These are phyloP conservation scores for Corythornis leucogaster DNA, from an alignment of 2,797 vertebrate genomes.

Conservation along the genomic window DNA sequence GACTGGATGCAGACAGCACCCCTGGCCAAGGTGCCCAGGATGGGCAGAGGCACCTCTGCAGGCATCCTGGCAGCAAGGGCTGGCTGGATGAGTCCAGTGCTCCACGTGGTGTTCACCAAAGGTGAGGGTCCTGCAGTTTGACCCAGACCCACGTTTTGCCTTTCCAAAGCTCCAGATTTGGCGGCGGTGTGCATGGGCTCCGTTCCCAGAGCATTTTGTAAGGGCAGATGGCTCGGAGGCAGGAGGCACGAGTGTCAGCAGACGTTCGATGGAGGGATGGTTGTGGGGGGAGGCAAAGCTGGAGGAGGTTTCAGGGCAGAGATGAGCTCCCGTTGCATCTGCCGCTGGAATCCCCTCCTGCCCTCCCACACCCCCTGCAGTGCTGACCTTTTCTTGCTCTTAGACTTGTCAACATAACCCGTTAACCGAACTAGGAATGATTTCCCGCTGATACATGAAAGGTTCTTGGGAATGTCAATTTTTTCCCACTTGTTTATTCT, in stretches of 20 bases:
- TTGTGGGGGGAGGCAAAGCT: background rate
- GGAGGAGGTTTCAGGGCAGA: background rate
- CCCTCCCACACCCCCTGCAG: background rate
- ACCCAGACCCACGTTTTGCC: background rate
- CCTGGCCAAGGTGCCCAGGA: background rate
- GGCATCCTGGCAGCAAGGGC: background rate
- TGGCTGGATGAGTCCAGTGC: background rate
- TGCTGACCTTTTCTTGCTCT: slow-evolving; percentile 46
- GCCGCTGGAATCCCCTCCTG: background rate
- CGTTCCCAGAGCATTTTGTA: slow-evolving; percentile 37
- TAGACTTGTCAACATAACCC: slow-evolving; percentile 11
- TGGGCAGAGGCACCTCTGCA: fast-evolving
- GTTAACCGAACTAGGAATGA: background rate
- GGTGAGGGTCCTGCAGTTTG: background rate
- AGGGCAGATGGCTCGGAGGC: slow-evolving; percentile 61
- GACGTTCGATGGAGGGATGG: background rate
- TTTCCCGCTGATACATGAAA: background rate
- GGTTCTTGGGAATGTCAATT: slow-evolving; percentile 19
- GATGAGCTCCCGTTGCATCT: background rate
- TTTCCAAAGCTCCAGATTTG: background rate
- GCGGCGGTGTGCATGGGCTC: background rate
- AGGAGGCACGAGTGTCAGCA: slow-evolving; percentile 34
- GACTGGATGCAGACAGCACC: background rate
- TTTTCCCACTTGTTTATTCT: background rate
- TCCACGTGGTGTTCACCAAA: too few species aligned